A percentile compares a stretch with the other conserved stretches of the same genome.
These are phyloP conservation scores for Emydoidea blandingii DNA, from an alignment of 2,797 vertebrate genomes.

Conservation along the genomic window DNA sequence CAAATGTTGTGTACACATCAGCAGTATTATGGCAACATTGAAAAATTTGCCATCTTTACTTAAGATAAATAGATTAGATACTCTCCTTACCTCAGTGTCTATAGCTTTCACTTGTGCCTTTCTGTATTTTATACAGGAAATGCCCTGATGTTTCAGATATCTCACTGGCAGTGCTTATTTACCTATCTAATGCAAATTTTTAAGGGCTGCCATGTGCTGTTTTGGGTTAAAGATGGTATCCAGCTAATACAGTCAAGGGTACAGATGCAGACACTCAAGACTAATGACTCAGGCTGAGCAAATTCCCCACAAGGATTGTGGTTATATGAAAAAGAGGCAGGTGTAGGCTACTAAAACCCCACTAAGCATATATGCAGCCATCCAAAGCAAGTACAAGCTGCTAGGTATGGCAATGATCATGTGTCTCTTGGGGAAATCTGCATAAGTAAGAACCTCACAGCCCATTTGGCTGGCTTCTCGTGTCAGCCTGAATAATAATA, in stretches of 20 bases:
- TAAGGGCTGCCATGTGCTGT: background rate
- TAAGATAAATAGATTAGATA: background rate
- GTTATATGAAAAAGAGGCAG: background rate
- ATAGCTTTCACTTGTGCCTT: background rate
- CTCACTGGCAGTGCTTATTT: background rate
- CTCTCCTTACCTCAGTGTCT: background rate
- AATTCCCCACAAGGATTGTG: background rate
- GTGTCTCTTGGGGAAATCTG: background rate
- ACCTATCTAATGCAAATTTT: background rate
- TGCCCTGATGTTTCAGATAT: background rate
- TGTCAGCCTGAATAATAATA: background rate
- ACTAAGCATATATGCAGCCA: background rate
- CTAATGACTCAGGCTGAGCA: background rate
- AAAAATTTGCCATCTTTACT: background rate
- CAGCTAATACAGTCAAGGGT: background rate
- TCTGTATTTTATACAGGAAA: background rate
- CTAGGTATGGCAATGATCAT: background rate
- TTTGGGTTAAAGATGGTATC: background rate
- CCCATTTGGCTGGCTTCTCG: background rate
- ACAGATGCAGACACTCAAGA: background rate
- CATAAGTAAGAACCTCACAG: background rate
- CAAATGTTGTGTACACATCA: background rate
- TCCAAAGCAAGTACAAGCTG: background rate
- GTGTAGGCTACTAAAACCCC: background rate
- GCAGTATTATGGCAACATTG: background rate